phyloP scores from a whole-genome alignment of 2,888 invertebrate genomes.

The Esperia sulphurella region DNA sequence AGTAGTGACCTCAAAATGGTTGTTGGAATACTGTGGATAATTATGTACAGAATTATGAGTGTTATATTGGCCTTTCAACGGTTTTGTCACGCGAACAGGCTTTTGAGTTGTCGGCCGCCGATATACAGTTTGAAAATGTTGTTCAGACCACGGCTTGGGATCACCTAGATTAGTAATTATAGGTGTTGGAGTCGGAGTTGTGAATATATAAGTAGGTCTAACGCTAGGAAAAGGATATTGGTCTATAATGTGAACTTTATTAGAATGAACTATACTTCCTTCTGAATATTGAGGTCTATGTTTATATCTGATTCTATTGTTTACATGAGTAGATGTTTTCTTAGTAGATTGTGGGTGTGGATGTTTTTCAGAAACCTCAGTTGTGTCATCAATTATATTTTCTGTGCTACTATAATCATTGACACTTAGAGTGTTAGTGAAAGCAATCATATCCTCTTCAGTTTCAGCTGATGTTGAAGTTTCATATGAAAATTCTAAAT shows the following conservation, averaged over 20 bases:
- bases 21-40: slow-evolving; percentile 37
- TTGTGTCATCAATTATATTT: slow-evolving; percentile 26
- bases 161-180: slow-evolving; percentile 69
- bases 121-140: slow-evolving; percentile 16
- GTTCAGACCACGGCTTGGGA: slow-evolving; percentile 49
- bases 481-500: slow-evolving; percentile 64
- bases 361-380: slow-evolving; percentile 22
- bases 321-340: slow-evolving; percentile 29
- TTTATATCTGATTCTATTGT: slow-evolving; percentile 33
- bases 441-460: slow-evolving; percentile 22
- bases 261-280: slow-evolving; percentile 47
- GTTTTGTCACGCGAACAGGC: slow-evolving; percentile 47
- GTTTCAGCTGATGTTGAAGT: slow-evolving; percentile 32
- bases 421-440: slow-evolving; percentile 19
- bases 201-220: slow-evolving; percentile 48
- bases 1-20: slow-evolving; percentile 61
- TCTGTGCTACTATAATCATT: slow-evolving; percentile 28
- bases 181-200: slow-evolving; percentile 54
- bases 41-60: slow-evolving; percentile 48
- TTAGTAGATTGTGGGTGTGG: slow-evolving; percentile 27
- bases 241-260: slow-evolving; percentile 50
- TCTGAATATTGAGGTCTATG: slow-evolving; percentile 45
- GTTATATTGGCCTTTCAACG: slow-evolving; percentile 43
- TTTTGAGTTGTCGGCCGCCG: slow-evolving; percentile 46
- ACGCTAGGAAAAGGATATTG: slow-evolving; percentile 14